Evolutionary conservation across 2,797 vertebrate species (phyloP).

Genomic region (Tokudaia muenninki): DNA sequence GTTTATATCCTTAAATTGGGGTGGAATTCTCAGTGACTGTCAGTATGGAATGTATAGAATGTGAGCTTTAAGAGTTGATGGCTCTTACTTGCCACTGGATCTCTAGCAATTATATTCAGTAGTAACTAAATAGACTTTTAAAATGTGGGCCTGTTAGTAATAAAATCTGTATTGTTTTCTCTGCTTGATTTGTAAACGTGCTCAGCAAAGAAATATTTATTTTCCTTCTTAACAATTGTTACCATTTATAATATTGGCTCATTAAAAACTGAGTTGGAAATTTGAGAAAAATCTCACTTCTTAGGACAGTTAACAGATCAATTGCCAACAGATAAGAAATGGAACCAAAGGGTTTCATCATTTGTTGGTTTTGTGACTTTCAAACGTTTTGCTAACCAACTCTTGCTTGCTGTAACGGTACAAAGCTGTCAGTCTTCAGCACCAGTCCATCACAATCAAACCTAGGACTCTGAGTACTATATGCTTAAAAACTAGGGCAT

Average conservation of each 20-base stretch:
- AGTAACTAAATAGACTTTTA: not conserved
- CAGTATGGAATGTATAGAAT: not conserved
- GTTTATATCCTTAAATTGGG: not conserved
- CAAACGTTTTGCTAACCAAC: not conserved
- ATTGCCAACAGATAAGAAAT: constrained; percentile 22
- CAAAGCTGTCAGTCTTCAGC: not conserved
- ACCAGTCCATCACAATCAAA: not conserved
- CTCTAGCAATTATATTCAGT: not conserved
- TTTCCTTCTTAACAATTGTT: constrained; percentile 19
- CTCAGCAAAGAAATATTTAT: constrained; percentile 3
- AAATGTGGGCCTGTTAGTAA: not conserved
- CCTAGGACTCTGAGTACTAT: not conserved
- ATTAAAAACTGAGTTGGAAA: constrained; percentile 36
- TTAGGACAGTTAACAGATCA: not conserved
- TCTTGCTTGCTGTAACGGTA: not conserved
- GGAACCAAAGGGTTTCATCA: constrained; percentile 33
- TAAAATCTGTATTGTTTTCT: constrained; percentile 33
- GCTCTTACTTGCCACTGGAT: not conserved
- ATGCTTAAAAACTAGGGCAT: not conserved
- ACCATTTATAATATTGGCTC: constrained; percentile 30
- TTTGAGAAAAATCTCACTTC: constrained; percentile 44
- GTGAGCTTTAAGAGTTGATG: not conserved
- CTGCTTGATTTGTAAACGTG: constrained; percentile 51
- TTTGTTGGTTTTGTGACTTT: constrained; percentile 32
- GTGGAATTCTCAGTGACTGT: not conserved